Conservation (phyloP, 1,140 invertebrate species). For the Steinernema khuongi region DNA sequence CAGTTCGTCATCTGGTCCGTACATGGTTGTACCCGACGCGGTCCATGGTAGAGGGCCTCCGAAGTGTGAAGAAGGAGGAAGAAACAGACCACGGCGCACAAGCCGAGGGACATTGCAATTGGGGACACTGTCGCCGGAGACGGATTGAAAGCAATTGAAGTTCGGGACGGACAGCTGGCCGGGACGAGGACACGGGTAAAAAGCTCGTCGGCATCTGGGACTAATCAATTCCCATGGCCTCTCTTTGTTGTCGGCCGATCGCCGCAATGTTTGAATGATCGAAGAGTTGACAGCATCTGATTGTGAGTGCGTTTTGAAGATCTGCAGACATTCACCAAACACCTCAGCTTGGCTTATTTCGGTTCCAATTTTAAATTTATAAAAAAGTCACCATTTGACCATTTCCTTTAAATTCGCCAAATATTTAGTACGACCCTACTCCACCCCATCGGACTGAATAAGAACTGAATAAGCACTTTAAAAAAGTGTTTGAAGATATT, state of each 20-base stretch:
- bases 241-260: neutral
- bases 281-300: neutral
- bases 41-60: neutral
- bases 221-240: neutral
- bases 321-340: neutral
- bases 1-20: conserved; percentile 4
- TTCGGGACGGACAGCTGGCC: neutral
- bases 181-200: neutral
- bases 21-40: neutral
- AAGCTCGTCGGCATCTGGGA: neutral
- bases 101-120: neutral
- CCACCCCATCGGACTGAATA: too few relatives aligned
- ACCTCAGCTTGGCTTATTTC: too few relatives aligned
- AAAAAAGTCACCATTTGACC: too few relatives aligned
- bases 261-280: neutral
- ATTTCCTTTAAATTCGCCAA: too few relatives aligned
- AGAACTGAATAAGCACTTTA: too few relatives aligned
- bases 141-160: neutral
- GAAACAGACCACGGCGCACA: neutral
- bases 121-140: neutral
- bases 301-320: neutral
- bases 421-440: too few relatives aligned
- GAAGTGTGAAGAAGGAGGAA: neutral
- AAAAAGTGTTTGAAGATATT: too few relatives aligned
- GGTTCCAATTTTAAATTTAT: too few relatives aligned